Evolutionary conservation across 2,888 invertebrate genomes (phyloP), one percentile per base, ranked within the genome.

Genomic region (Tetanocera ferruginea): DNA sequence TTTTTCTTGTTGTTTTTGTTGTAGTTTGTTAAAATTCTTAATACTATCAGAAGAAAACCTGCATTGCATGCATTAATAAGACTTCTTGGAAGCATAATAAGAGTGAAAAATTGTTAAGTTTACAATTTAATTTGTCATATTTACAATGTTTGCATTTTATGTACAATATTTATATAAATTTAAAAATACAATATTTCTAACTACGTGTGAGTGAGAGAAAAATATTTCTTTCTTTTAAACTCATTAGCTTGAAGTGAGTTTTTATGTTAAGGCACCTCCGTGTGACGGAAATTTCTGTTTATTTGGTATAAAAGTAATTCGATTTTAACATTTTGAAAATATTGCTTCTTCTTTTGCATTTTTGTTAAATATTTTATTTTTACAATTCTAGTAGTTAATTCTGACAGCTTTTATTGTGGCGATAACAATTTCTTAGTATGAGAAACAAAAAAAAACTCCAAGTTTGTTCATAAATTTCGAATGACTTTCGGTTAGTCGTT

Each of bases 231-330:
- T 23, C 62, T 62, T 28, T 57, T 34, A 11, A 3, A 23, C 9
- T 57, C 31, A 57, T 5, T 60, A 43, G 43, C 14, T 76, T 62
- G 62, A 19, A 60, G 57, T 67, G 55, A 75, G 71, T 70, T 66
- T 82, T 89, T 89, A 75, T 74, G 60, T 82, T 89, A 89, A 89
- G 89, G 89, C 89, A 89, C 89, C 86, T 89, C 89, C 89, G 88
- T 89, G 88, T 86, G 89, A 89, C 89, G 89, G 89, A 89, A 89
- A 89, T 87, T 86, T 81, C 23, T 67, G 19, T 71, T 71, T 73
- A 66, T 69, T 66, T 34, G 19, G 23, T 64, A 62, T 19, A 34
- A 43, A 70, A 4, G 31, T 43, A 52, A 31, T 62, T 52, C 43
- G 17, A 5, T 49, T 25, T 52, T 70, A 76, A 67, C 17, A 62